Evolutionary conservation across 2,888 invertebrate species (phyloP).

Genomic region (Sipunculus nudus): DNA sequence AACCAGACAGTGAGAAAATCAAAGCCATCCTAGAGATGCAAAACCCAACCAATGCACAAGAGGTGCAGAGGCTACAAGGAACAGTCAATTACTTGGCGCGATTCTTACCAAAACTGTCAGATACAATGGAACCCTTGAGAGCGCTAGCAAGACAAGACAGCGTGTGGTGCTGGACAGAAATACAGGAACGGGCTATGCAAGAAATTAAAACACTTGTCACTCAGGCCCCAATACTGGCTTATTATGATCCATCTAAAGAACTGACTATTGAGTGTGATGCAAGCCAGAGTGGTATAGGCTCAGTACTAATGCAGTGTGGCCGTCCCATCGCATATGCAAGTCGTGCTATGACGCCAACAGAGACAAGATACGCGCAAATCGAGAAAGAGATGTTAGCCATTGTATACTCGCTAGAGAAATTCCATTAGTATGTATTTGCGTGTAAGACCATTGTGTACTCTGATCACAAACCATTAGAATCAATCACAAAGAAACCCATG

Average conservation of each 20-base stretch:
- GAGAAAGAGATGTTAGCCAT: too few relatives aligned
- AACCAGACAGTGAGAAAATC: constrained; percentile 32
- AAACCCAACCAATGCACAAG: constrained; percentile 20
- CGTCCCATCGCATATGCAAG: too few relatives aligned
- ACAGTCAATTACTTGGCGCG: constrained; percentile 24
- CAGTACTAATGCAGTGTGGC: too few relatives aligned
- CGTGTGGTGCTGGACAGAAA: constrained; percentile 36
- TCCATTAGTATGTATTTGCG: too few relatives aligned
- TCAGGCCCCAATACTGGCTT: constrained; percentile 32
- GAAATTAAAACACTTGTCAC: constrained; percentile 17
- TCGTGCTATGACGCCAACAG: too few relatives aligned
- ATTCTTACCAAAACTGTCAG: constrained; percentile 29
- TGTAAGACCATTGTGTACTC: too few relatives aligned
- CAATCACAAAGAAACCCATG: too few relatives aligned
- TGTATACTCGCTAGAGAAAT: too few relatives aligned
- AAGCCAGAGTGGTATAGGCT: constrained; percentile 38
- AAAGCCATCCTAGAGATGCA: constrained; percentile 29
- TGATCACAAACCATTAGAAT: too few relatives aligned
- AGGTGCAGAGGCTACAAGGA: constrained; percentile 34
- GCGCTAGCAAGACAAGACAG: constrained; percentile 28
- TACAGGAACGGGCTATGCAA: constrained; percentile 37
- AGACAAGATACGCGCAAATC: too few relatives aligned
- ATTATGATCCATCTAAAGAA: constrained; percentile 24
- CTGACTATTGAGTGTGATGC: constrained; percentile 36
- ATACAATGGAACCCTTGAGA: constrained; percentile 19